Conservation (phyloP, 1,140 invertebrate genomes). For the Drosophila navojoa region DNA sequence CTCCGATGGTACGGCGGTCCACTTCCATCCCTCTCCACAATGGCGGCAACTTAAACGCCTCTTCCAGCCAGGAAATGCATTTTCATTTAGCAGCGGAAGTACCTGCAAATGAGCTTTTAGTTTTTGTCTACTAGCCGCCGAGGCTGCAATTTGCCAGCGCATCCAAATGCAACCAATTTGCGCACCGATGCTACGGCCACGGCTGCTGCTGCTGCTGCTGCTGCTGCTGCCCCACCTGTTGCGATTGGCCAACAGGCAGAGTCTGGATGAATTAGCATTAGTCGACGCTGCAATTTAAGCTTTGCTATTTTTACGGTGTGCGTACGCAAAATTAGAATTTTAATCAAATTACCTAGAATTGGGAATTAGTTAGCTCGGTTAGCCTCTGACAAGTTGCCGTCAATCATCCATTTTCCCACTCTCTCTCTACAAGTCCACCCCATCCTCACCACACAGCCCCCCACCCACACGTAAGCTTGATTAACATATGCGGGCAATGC, state of each 20-base stretch:
- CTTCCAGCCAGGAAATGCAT: constrained; percentile 81
- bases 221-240: constrained; percentile 40
- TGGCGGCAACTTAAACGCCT: constrained; percentile 63
- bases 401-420: no score
- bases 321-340: constrained; percentile 57
- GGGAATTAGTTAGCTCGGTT: constrained; percentile 29
- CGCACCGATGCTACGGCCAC: constrained; percentile 16
- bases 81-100: constrained; percentile 83
- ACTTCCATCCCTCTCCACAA: constrained; percentile 13
- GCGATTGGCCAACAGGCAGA: constrained; percentile 10
- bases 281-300: not conserved
- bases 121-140: constrained; percentile 67
- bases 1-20: no score
- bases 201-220: not conserved
- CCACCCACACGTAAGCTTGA: not conserved
- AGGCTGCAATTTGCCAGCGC: not conserved
- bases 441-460: no score
- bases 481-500: constrained; percentile 3
- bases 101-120: constrained; percentile 83
- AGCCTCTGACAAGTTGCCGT: not conserved
- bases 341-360: constrained; percentile 53
- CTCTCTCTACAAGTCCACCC: no score
- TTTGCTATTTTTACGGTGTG: constrained; percentile 4
- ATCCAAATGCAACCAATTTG: constrained; percentile 31
- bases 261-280: constrained; percentile 36